Evolutionary conservation across 2,113 vertebrate species (phyloP), one percentile per base, ranked within the genome.

Genomic region (Solea senegalensis): DNA sequence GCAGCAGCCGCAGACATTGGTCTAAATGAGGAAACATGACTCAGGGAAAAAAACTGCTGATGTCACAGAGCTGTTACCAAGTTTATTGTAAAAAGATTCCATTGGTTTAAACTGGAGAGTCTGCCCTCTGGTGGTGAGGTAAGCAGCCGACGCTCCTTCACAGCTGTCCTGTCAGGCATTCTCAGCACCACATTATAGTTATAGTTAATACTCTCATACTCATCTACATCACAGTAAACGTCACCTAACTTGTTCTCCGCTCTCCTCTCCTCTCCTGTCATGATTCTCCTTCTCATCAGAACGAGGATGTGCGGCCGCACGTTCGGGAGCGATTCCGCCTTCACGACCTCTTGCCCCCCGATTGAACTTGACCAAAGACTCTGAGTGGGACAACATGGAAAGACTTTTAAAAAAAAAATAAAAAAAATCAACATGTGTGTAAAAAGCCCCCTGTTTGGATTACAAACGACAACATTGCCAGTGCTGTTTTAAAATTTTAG

Each of bases 321-420:
- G 98, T 99, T 92, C 93, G 97, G 90, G 97, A 98, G 91, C 94
- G 95, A 88, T 99, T 99, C 93, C 96, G 97, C 70, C 96, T 99
- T 94, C 97, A 99, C 82, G 97, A 98, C 92, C 93, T 98, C 88
- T 94, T 99, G 90, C 97, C 97, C 75, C 97, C 97, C 3, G 97
- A 99, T 69, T 98, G 97, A 96, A 80, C 60, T 67, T 2, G 14
- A 34, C 40, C 9, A 14, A 52, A 10, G 53, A 40, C 40, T 70
- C 61, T 78, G 48, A 65, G 71, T 26, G 51, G 84, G 74, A 86
- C 78, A 61, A 64, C 87, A 63, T 59, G 63, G 74, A 80, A 69
- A 74, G 80, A 91, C 85, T 85, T 40, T 69, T 71, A 84, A 74
- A 13, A 40, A 71, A 72, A 85, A 21, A 21, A 43, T 69, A 72